phyloP scores from a whole-genome alignment of 2,888 invertebrate species.

The Conchocele bisecta region DNA sequence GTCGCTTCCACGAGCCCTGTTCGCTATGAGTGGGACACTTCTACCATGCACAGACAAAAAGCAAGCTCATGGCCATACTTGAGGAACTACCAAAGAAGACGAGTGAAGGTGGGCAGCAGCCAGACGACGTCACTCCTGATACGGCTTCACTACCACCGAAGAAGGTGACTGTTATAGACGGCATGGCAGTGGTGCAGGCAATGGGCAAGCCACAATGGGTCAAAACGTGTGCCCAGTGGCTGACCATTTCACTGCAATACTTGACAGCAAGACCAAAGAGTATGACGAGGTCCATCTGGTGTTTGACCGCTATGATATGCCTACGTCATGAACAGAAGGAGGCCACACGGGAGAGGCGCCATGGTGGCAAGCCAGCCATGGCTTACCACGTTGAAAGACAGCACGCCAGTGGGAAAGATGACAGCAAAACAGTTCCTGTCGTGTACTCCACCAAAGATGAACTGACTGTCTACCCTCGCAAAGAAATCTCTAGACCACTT shows the following conservation, averaged over 20 bases:
- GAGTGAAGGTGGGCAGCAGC: too few species aligned
- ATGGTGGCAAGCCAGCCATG: not conserved
- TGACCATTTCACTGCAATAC: not conserved
- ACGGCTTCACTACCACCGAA: not conserved
- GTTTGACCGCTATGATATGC: constrained; percentile 22
- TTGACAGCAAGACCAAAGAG: not conserved
- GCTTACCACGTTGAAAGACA: constrained; percentile 20
- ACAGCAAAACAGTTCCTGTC: too few species aligned
- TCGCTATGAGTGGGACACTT: not conserved
- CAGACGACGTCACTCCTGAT: not conserved
- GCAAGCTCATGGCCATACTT: constrained; percentile 8
- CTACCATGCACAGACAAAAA: constrained; percentile 7
- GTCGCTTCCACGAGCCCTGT: constrained; percentile 13
- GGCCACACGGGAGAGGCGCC: not conserved
- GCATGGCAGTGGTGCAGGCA: constrained; percentile 14
- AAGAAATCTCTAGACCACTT: too few species aligned
- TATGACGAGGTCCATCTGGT: constrained; percentile 16
- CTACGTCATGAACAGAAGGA: constrained; percentile 14
- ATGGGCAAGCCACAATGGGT: constrained; percentile 6
- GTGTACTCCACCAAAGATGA: too few species aligned
- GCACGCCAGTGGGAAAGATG: too few species aligned
- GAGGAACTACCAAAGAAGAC: not conserved
- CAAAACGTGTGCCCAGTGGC: constrained; percentile 8
- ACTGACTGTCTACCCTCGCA: too few species aligned
- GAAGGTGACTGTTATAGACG: constrained; percentile 10